Base-by-base conservation (phyloP, 23 tunicate genomes). In the Botrylloides violaceus region DNA sequence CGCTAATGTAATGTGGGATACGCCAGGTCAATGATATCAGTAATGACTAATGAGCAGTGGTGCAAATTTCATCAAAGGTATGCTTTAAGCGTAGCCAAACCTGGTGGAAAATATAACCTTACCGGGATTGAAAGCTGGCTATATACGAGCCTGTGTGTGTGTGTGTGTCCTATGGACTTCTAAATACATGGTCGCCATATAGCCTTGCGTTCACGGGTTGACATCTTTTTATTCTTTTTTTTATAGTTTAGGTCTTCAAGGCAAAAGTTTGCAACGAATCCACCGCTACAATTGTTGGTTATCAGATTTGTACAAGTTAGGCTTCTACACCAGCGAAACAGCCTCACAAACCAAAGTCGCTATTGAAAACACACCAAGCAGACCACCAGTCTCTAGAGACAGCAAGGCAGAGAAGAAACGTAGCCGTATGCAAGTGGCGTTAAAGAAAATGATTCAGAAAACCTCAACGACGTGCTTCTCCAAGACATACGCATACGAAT, bases 281-380 rank as follows among this genome's bases (percentile, higher is more conserved):
- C 99, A 95, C 60, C 68, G 70, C 32, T 95, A 90, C 71, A 95
- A 95, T 71, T 95, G 99, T 66, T 95, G 99, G 99, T 72, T 95
- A 29, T 78, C 99, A 2, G 99, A 95, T 64, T 71, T 95, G 50
- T 71, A 88, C 66, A 87, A 81, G 59, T 79, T 95, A 2, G 96
- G 96, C 22, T 95, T 95, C 65, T 81, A 71, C 34, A 87, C 89
- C n/a, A 72, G 57, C 28, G 99, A 80, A 32, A 73, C 92, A 12
- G 80, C 79, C 0, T 83, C 92, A 0, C 99, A 95, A 73, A 95
- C 99, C 12, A 59, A 76, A 56, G 83, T 95, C 24, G 99, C 97
- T 29, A 72, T 59, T 1, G 57, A 39, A 33, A 74, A 70, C 38
- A 90, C 97, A 0, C 97, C 97, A 2, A 64, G 65, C 28, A 77